Conservation (phyloP, 2,113 vertebrate species). For the Psammodynastes pulverulentus region DNA sequence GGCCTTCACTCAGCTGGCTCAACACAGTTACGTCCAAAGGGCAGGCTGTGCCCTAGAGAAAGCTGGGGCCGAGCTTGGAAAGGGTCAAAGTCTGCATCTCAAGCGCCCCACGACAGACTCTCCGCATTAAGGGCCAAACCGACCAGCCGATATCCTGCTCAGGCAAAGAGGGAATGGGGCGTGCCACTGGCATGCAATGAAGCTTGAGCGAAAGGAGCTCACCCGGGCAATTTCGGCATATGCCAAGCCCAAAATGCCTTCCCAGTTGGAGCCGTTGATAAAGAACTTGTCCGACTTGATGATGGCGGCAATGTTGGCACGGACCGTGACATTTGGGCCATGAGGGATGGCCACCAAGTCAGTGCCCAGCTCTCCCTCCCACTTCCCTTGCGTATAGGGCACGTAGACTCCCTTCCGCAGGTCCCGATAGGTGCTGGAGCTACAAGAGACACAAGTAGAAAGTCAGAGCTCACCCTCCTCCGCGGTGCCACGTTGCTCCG, state of each 20-base stretch:
- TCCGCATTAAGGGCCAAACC: neutral
- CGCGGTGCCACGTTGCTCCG: neutral
- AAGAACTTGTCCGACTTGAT: conserved; percentile 96
- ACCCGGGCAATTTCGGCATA: conserved; percentile 96
- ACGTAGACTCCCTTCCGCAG: conserved; percentile 91
- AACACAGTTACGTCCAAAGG: neutral
- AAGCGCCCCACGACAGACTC: neutral
- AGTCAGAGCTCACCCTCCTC: neutral
- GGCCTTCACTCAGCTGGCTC: neutral
- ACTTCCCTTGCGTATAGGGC: conserved; percentile 97
- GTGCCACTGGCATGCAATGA: neutral
- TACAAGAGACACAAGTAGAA: conserved; percentile 46
- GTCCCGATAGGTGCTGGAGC: conserved; percentile 89
- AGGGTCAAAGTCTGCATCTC: neutral
- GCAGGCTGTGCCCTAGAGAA: neutral
- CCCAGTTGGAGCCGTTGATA: conserved; percentile 99
- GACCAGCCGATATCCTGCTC: neutral
- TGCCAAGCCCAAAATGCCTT: conserved; percentile 94
- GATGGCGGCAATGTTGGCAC: conserved; percentile 96
- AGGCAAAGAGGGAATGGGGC: neutral
- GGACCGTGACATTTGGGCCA: conserved; percentile 88
- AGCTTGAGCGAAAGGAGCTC: conserved; percentile 42
- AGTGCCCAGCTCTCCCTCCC: conserved; percentile 95
- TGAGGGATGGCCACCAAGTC: conserved; percentile 94
- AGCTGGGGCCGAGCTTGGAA: neutral